phyloP scores from a whole-genome alignment of 2,113 vertebrate genomes.

The Todiramphus saurophagus region DNA sequence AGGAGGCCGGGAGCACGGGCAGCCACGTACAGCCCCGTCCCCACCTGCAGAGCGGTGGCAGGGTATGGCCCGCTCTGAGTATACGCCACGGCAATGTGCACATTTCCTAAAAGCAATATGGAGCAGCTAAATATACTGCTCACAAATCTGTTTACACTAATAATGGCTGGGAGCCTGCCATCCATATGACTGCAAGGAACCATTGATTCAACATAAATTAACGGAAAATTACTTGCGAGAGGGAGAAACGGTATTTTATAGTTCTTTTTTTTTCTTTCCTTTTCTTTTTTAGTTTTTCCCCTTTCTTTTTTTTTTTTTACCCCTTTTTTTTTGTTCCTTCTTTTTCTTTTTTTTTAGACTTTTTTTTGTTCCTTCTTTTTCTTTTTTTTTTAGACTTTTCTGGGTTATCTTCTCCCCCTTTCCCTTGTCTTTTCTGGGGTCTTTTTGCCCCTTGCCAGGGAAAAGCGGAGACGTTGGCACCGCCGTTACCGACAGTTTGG shows the following conservation, averaged over 20 bases:
- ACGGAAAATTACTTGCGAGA: slow-evolving; percentile 18
- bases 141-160: slow-evolving; percentile 75
- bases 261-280: neutral
- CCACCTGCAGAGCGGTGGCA: slow-evolving; percentile 58
- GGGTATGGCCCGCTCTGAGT: slow-evolving; percentile 67
- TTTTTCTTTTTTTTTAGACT: too few relatives aligned
- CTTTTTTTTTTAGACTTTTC: too few relatives aligned
- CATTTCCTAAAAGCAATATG: slow-evolving; percentile 74
- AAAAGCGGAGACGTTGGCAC: neutral
- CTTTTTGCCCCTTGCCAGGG: fast-evolving
- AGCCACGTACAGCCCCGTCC: neutral
- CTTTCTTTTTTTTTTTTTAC: neutral
- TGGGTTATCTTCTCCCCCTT: fast-evolving
- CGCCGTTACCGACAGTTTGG: neutral
- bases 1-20: fast-evolving
- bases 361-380: neutral
- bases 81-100: slow-evolving; percentile 63
- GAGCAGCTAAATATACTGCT: slow-evolving; percentile 70
- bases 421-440: neutral
- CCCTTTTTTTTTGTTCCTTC: too few relatives aligned
- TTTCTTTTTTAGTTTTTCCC: neutral
- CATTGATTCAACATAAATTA: slow-evolving; percentile 51
- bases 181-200: slow-evolving; percentile 66
- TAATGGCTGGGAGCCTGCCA: slow-evolving; percentile 74
- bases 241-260: neutral